Base-by-base conservation (phyloP, 2,797 vertebrate species). In the Alcedo quadribrachys region DNA sequence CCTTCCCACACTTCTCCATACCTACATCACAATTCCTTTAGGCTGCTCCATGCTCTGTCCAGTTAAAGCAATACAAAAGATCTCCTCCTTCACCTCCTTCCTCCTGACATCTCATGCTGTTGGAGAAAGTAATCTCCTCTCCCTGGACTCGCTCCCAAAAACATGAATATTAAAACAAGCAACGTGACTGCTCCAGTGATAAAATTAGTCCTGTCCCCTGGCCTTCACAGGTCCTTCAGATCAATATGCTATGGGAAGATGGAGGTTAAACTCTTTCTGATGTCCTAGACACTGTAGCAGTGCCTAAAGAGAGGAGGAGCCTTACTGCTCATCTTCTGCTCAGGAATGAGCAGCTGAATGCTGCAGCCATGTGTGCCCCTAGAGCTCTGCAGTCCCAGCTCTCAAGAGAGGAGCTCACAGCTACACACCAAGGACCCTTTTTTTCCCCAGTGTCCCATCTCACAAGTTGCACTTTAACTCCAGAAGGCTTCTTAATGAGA, bases 321-420 rank as follows among this genome's bases (percentile, higher is more conserved):
- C n/a, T 67, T 57, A 42, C 9, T 32, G 54, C 58, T 48, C 15
- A 4, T 11, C 5, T 43, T 32, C 51, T 40, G 28, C n/a, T 61
- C 42, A 27, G 50, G 60, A 30, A 13, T 4, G 33, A 76, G 43
- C 57, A 53, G 32, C 30, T 28, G 32, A 53, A 14, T 55, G 20
- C 15, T 24, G 35, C 0, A 1, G 19, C 4, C 1, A 0, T 9
- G 10, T 12, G 7, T 32, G 40, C 14, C 24, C 19, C 35, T 5
- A 19, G 28, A 33, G 45, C 18, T 60, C 19, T 30, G 33, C 68
- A 62, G 28, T 33, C 63, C 65, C 46, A 76, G 28, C 8, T 40
- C 50, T 40, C 16, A 30, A 21, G 11, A 45, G 25, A 80, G 33
- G 27, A 83, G 24, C 70, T 63, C 0, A 0, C 25, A 51, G 22